A percentile compares a stretch with the other conserved stretches of the same genome.
These are phyloP conservation scores for Rhysida immarginata DNA, from an alignment of 1,140 invertebrate species.

Conservation along the genomic window DNA sequence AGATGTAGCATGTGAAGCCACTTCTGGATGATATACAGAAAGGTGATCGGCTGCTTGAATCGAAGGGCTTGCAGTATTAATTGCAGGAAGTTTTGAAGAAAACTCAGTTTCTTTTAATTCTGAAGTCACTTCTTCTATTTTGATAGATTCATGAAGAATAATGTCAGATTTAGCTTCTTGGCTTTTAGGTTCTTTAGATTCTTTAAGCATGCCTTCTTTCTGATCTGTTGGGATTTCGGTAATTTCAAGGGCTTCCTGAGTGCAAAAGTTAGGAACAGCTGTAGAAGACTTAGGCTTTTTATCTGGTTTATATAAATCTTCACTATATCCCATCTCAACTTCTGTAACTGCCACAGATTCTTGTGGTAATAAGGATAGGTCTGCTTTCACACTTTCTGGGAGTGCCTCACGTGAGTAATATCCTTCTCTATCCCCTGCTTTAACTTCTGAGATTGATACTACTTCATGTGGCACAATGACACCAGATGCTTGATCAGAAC, in stretches of 20 bases:
- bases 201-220: constrained; percentile 33
- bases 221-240: constrained; percentile 39
- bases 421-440: constrained; percentile 16
- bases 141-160: constrained; percentile 13
- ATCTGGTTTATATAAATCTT: constrained; percentile 10
- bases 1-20: constrained; percentile 6
- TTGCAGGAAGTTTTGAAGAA: constrained; percentile 4
- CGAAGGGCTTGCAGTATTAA: constrained; percentile 6
- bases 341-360: constrained; percentile 16
- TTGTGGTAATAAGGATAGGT: background rate
- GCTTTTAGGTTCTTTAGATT: constrained; percentile 11
- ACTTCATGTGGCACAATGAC: constrained; percentile 37
- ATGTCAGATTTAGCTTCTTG: constrained; percentile 10
- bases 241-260: constrained; percentile 22
- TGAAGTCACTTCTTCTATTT: constrained; percentile 11
- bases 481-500: constrained; percentile 33
- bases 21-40: constrained; percentile 7
- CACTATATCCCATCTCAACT: constrained; percentile 15
- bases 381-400: background rate
- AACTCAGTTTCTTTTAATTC: constrained; percentile 17
- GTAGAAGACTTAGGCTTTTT: constrained; percentile 10
- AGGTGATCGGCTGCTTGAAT: constrained; percentile 10
- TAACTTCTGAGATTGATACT: constrained; percentile 23
- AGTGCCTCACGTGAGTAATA: background rate
- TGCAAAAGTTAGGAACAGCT: constrained; percentile 10